phyloP scores from a whole-genome alignment of 2,797 vertebrate genomes.

The Acrossocheilus fasciatus region DNA sequence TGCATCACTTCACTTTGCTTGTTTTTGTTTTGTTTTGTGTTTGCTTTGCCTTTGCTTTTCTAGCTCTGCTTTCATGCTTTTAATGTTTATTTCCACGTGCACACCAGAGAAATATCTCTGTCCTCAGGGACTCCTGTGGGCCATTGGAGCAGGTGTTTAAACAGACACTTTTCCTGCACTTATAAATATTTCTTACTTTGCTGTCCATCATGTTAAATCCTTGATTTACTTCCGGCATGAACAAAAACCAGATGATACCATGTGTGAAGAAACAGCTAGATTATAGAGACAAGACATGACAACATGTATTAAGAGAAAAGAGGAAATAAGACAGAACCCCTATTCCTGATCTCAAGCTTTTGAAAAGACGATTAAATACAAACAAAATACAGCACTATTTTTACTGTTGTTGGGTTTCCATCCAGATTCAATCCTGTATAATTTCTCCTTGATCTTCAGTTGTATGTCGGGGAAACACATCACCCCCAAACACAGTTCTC shows the following conservation, averaged over 20 bases:
- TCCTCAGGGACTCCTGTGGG: slow-evolving; percentile 77
- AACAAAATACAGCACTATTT: too few species aligned
- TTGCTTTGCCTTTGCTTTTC: neutral
- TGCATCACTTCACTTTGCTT: neutral
- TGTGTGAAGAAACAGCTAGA: slow-evolving; percentile 62
- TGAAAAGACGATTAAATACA: neutral
- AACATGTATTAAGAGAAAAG: slow-evolving; percentile 2
- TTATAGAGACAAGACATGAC: slow-evolving; percentile 63
- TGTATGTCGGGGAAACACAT: neutral
- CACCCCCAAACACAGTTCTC: slow-evolving; percentile 8
- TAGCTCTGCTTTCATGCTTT: neutral
- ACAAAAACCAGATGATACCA: slow-evolving; percentile 53
- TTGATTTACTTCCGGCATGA: slow-evolving; percentile 77
- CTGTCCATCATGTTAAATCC: slow-evolving; percentile 77
- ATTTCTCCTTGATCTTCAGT: slow-evolving; percentile 25
- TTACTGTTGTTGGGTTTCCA: neutral
- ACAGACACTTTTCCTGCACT: slow-evolving; percentile 68
- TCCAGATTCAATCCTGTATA: neutral
- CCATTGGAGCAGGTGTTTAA: slow-evolving; percentile 75
- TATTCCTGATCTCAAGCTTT: neutral
- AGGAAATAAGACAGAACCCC: neutral
- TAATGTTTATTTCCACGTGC: neutral
- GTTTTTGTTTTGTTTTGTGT: neutral
- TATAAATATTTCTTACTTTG: slow-evolving; percentile 76
- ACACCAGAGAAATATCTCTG: neutral